Base-by-base conservation (phyloP, 2,888 invertebrate species). In the Carabus problematicus region DNA sequence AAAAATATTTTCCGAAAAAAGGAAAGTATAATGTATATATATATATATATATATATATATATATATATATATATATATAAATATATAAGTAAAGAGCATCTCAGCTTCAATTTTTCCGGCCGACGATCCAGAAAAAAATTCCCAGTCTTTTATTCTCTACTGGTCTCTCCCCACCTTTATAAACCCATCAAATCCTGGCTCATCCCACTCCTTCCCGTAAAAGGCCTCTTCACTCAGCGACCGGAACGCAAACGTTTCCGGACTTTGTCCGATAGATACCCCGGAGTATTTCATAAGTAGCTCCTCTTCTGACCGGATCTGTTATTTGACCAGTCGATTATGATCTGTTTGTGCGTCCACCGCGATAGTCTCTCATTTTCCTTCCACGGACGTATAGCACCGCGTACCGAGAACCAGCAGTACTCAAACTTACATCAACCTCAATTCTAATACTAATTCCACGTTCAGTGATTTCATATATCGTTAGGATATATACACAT, bases 281-380 rank as follows among this genome's bases (percentile, higher is more conserved):
- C 56, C 56, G 58, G 54, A 66, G 58, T 66, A 66, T 68, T 68
- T 68, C 54, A 68, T 68, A 68, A 68, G 67, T 61, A 68, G 60
- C 60, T 60, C 29, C 18, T 56, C 59, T 68, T 12, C 47, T 45
- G 64, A 56, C 67, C 55, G 67, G 67, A 68, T 68, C 67, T 49
- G 54, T 16, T 68, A 68, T 68, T 68, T 68, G 67, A 61, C 60
- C 67, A 68, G 67, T 61, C 67, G 67, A 68, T 68, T 68, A 68
- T 60, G 60, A 68, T 68, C 67, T 68, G 67, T 68, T 68, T 68
- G 67, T 66, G n/a, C 42, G 29, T 29, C 29, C 29, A 29, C 29
- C 29, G 29, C 2, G 29, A 29, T 29, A 29, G 29, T 29, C 29
- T 29, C 29, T 29, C 29, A 6, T 29, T 29, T 29, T 29, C 29